Conservation (phyloP, 1,140 invertebrate genomes). For the Danaus melanippus region DNA sequence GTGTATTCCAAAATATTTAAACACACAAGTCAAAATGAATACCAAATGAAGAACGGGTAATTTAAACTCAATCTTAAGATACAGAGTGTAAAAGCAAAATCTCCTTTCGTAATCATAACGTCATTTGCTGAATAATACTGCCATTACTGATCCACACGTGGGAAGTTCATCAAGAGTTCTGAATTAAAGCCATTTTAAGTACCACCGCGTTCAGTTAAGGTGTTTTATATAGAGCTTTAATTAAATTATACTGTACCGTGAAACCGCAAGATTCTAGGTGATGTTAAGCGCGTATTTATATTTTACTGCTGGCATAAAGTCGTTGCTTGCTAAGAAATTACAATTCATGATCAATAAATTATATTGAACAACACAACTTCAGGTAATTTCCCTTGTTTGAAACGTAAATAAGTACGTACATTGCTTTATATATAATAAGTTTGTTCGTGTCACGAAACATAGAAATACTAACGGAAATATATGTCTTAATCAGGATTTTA, state of each 20-base stretch:
- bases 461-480: not conserved
- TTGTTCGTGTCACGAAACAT: constrained; percentile 5
- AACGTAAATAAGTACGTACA: too few relatives aligned
- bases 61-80: too few relatives aligned
- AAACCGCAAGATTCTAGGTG: constrained; percentile 36
- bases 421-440: too few relatives aligned
- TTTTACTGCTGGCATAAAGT: constrained; percentile 19
- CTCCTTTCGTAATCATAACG: constrained; percentile 32
- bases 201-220: constrained; percentile 35
- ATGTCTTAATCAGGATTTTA: constrained; percentile 35
- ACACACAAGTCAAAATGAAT: too few relatives aligned
- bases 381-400: constrained; percentile 3
- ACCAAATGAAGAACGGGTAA: too few relatives aligned
- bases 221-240: constrained; percentile 59
- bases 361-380: not conserved
- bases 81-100: constrained; percentile 4
- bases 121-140: constrained; percentile 42
- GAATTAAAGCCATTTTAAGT: constrained; percentile 53
- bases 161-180: constrained; percentile 51
- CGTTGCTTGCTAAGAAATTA: not conserved
- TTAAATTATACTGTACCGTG: constrained; percentile 59
- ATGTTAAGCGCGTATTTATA: constrained; percentile 22
- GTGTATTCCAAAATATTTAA: too few relatives aligned
- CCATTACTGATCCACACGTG: constrained; percentile 52
- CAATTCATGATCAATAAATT: not conserved